Evolutionary conservation across 1,140 invertebrate genomes (phyloP), one percentile per base, ranked within the genome.

Genomic region (Drosophila azteca): DNA sequence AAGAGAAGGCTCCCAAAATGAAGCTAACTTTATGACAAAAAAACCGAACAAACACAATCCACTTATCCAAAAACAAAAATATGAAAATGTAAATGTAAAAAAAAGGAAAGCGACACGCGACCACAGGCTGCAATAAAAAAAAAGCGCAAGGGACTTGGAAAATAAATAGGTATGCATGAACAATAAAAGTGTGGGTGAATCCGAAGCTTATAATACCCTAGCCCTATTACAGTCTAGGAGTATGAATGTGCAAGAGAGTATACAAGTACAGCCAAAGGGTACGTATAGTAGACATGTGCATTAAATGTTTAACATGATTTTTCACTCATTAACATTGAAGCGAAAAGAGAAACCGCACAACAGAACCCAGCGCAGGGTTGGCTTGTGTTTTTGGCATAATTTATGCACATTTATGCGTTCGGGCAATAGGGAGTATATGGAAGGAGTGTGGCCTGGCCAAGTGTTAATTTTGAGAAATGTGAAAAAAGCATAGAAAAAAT

Each of bases 221-320:
- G 17, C 15, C 20, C 22, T n/a, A 31, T 24, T 13, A 22, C 49
- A 11, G 3, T 35, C 9, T 3, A 11, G 13, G 35, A 39, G 11
- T 13, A 11, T 5, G 4, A 13, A 60, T 13, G 35, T 3, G 9
- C 17, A 64, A 29, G 24, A 59, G 65, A 53, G 61, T 48, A 49
- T 11, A 26, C 39, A 20, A 29, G 15, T 57, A 24, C 43, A 11
- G 13, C 15, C 62, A 68, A 29, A 51, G 59, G 5, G 35, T 5
- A 31, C 8, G 24, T 31, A 8, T 31, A 52, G 49, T 61, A 53
- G 69, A 76, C 71, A 87, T 88, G 72, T 88, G 79, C 66, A 88
- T 88, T 87, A 77, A 87, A 88, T 87, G 83, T 77, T 83, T 60
- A 83, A 88, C 83, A 88, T 78, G 79, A 88, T 71, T 88, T 88